These are phyloP conservation scores for Emydura subglobosa DNA, from an alignment of 2,113 vertebrate species.

Conservation along the genomic window DNA sequence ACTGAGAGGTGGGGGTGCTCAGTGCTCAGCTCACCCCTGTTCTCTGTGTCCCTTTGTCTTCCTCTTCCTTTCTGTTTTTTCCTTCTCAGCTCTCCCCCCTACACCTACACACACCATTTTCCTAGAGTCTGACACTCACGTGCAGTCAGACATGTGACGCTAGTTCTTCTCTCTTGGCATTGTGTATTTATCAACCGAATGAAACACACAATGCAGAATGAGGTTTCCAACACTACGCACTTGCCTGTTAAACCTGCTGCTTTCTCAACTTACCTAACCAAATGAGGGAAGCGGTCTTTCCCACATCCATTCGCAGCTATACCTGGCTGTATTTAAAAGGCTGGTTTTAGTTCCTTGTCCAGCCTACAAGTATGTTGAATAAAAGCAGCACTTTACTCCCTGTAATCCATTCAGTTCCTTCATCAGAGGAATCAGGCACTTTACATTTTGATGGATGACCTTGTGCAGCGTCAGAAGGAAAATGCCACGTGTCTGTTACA, in stretches of 20 bases:
- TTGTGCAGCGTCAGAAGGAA: constrained; percentile 6
- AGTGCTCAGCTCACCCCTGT: not conserved
- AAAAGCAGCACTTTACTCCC: not conserved
- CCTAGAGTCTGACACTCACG: not conserved
- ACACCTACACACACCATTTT: not conserved
- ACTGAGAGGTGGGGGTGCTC: not conserved
- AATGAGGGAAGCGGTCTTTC: not conserved
- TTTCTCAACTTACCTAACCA: not conserved
- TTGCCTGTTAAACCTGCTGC: not conserved
- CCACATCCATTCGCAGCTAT: not conserved
- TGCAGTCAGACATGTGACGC: not conserved
- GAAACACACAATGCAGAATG: not conserved
- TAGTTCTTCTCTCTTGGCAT: not conserved
- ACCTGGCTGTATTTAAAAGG: not conserved
- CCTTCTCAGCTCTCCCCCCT: not conserved
- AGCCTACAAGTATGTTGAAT: not conserved
- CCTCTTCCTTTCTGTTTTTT: not conserved
- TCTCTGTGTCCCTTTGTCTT: not conserved
- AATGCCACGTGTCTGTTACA: not conserved
- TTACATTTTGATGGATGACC: constrained; percentile 31
- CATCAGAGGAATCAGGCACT: not conserved
- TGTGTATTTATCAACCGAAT: not conserved
- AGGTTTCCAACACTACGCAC: not conserved
- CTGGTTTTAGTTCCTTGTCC: too few species aligned
- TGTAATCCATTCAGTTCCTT: not conserved